Base-by-base conservation (phyloP, 2,888 invertebrate species). In the Mythimna impura region DNA sequence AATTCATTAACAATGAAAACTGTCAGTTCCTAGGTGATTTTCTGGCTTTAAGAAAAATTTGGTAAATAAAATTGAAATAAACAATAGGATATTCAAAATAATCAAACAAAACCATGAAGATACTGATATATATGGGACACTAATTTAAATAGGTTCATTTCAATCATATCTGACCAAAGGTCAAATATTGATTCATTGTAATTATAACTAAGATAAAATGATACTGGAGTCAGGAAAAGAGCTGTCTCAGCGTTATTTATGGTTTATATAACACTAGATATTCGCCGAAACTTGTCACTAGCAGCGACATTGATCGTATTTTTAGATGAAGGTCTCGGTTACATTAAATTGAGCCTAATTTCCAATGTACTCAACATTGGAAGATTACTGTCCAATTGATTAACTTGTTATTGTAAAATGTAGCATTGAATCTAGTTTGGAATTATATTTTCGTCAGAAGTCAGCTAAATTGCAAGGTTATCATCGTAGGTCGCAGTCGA, bases 251-350 rank as follows among this genome's bases (percentile, higher is more conserved):
- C 20, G 4, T 47, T 61, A 52, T 61, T 66, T 69, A 47, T 17
- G 20, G 66, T 84, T 79, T 83, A 83, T 77, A 71, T 83, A 82
- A 82, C 82, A 73, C 58, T 54, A 70, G 66, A 77, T 66, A 71
- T 75, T 82, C 68, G 73, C 58, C 80, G 84, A 81, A 86, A 80
- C 82, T 84, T 85, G 89, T 87, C 86, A 87, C 81, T 86, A 85
- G 76, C 81, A 68, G 70, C 77, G 86, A 84, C 82, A 89, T 83
- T 87, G 87, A 88, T 84, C 83, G 86, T 95, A 95, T 95, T 95
- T 93, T 88, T 95, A 95, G 95, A 90, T 83, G 95, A 95, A 96
- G 95, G 95, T 95, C 94, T 94, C 87, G 90, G 91, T 90, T 91
- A 91, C 87, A 89, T 85, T 90, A 90, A 85, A 89, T 84, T 84